A percentile compares a stretch with the other conserved stretches of the same genome.
phyloP scores from a whole-genome alignment of 2,888 invertebrate species.

The Cataglyphis altisquamis region DNA sequence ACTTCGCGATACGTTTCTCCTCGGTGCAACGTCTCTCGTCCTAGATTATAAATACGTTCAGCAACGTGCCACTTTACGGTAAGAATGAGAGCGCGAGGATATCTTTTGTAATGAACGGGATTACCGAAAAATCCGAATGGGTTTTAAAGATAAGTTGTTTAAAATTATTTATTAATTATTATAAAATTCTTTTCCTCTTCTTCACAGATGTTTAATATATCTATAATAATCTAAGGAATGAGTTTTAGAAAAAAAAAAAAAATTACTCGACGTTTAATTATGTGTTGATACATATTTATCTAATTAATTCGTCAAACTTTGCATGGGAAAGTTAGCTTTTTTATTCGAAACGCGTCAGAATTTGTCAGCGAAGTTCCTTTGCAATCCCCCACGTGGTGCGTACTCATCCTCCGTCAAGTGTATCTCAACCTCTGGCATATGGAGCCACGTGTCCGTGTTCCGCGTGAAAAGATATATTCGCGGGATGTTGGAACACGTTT shows the following conservation, averaged over 20 bases:
- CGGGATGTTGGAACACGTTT: slow-evolving; percentile 47
- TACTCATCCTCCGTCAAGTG: slow-evolving; percentile 14
- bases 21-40: slow-evolving; percentile 48
- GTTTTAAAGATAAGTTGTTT: neutral
- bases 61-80: slow-evolving; percentile 15
- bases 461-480: slow-evolving; percentile 52
- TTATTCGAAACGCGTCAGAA: slow-evolving; percentile 17
- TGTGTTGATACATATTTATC: slow-evolving; percentile 13
- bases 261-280: neutral
- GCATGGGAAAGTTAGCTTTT: slow-evolving; percentile 21
- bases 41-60: slow-evolving; percentile 27
- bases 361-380: slow-evolving; percentile 17
- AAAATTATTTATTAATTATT: neutral
- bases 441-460: slow-evolving; percentile 49
- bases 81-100: neutral
- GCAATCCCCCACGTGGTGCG: neutral
- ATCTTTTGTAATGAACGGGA: slow-evolving; percentile 12
- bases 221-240: neutral
- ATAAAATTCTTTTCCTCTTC: neutral
- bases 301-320: slow-evolving; percentile 12
- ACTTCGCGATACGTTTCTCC: slow-evolving; percentile 77
- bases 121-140: neutral
- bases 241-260: neutral
- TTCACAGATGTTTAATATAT: neutral
- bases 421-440: slow-evolving; percentile 54